A percentile compares a stretch with the other conserved stretches of the same genome.
Conservation (phyloP, 2,113 vertebrate genomes). For the Laterallus jamaicensis region DNA sequence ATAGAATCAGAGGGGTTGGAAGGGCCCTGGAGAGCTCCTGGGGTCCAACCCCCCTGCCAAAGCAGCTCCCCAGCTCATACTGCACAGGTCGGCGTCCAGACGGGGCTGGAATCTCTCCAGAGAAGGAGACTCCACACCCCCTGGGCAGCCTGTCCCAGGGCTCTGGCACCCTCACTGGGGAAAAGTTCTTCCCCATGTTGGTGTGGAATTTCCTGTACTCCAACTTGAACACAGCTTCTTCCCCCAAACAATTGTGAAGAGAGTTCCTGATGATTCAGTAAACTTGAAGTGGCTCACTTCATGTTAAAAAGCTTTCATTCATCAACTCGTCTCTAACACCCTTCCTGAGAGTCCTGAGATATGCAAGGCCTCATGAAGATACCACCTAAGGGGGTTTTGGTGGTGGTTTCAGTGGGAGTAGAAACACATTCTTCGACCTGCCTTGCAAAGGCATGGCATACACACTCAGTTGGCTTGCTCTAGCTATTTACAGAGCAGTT, state of each 20-base stretch:
- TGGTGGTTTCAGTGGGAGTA: background rate
- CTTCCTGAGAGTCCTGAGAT: background rate
- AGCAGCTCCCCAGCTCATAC: no score
- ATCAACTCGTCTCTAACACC: background rate
- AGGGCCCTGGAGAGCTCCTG: no score
- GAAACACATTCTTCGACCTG: slow-evolving; percentile 26
- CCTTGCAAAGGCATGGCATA: background rate
- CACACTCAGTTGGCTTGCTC: background rate
- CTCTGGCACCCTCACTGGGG: no score
- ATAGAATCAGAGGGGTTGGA: no score
- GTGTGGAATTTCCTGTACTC: no score
- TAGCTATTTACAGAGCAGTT: slow-evolving; percentile 54
- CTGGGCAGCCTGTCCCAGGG: no score
- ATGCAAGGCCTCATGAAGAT: background rate
- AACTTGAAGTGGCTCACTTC: background rate
- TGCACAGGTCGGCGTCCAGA: no score
- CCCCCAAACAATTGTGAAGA: background rate
- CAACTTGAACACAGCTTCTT: background rate
- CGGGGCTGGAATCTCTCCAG: no score
- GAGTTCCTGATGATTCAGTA: background rate
- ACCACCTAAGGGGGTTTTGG: background rate
- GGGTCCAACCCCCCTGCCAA: no score
- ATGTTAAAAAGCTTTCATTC: background rate
- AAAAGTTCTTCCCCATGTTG: no score
- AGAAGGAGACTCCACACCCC: no score